Evolutionary conservation across 2,888 invertebrate species (phyloP), one percentile per base, ranked within the genome.

Genomic region (Synanthedon vespiformis): DNA sequence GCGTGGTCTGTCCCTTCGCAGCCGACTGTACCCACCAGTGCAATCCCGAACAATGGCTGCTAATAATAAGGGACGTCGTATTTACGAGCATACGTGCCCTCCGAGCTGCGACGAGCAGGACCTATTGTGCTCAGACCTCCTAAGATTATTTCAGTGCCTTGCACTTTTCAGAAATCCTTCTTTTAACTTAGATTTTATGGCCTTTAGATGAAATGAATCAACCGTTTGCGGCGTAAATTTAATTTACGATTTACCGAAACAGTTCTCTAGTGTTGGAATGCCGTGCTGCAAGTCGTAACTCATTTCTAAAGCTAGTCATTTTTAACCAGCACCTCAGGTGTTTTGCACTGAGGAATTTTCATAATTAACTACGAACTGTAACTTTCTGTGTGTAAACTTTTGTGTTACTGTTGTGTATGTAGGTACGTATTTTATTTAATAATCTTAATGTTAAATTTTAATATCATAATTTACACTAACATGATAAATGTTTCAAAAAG

Each of bases 81-180:
- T 87, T 86, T 86, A 86, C 79, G 87, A 84, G 70, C 80, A 80
- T 84, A 87, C 85, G 87, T 87, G 87, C 85, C 75, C 74, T 77
- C 72, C 65, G 70, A 74, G 74, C 76, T 74, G 74, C 74, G 83
- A 84, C 80, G 81, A 77, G 77, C 77, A 70, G 76, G 72, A 71
- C 74, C 83, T 80, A 86, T 87, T 87, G 86, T 86, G 72, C 77
- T 61, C 71, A 73, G 86, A 86, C 86, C 86, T 85, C 86, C 86
- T 86, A 83, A 79, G 86, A 85, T 84, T 85, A 85, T 83, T 84
- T 78, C 75, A 78, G 72, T 69, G 72, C 70, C 67, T 76, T 68
- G 74, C 75, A 78, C 73, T 81, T 83, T 80, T 83, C 77, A 80
- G 74, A 78, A 84, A 81, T 77, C 70, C 67, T 70, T 65, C 75